Evolutionary conservation across 2,797 vertebrate genomes (phyloP), one percentile per base, ranked within the genome.

Genomic region (Cercopithecus diana): DNA sequence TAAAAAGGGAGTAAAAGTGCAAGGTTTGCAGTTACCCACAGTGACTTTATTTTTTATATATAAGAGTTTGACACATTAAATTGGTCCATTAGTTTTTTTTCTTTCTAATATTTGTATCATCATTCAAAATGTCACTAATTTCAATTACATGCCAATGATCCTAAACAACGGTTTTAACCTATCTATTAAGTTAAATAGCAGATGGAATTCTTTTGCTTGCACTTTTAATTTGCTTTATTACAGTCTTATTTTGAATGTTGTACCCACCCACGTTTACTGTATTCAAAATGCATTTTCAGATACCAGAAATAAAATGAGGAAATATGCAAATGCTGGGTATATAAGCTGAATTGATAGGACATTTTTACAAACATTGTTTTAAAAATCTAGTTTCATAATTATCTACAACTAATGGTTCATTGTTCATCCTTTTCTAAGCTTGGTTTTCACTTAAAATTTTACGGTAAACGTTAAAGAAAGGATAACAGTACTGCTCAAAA

Each of bases 211-310:
- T 90, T 61, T 85, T 30, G 36, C 76, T 83, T 93, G 3, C 6
- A 57, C 22, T 93, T 96, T 79, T 79, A 89, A 95, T 90, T 93
- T 92, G 85, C 81, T 95, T 89, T 92, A 95, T 94, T 97, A 93
- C 3, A 93, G 61, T 43, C 57, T 95, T 85, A 57, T 64, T 92
- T 88, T 87, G 64, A 94, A 73, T 45, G 36, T 1, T 72, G 24
- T 5, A 90, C 24, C n/a, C 48, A 84, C n/a, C 30, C 48, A 84
- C n/a, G 58, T 43, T 81, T 83, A 89, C 26, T 81, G 50, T 45
- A 91, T 6, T 83, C 30, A 95, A 77, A 90, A 52, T 64, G 89
- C 39, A 87, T 64, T 83, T 90, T 93, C 80, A 89, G 70, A 88
- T 36, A 57, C 8, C 67, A 97, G 70, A 93, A 92, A 84, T 43